These are phyloP conservation scores for Alethe castanea DNA, from an alignment of 2,113 vertebrate genomes.

Conservation along the genomic window DNA sequence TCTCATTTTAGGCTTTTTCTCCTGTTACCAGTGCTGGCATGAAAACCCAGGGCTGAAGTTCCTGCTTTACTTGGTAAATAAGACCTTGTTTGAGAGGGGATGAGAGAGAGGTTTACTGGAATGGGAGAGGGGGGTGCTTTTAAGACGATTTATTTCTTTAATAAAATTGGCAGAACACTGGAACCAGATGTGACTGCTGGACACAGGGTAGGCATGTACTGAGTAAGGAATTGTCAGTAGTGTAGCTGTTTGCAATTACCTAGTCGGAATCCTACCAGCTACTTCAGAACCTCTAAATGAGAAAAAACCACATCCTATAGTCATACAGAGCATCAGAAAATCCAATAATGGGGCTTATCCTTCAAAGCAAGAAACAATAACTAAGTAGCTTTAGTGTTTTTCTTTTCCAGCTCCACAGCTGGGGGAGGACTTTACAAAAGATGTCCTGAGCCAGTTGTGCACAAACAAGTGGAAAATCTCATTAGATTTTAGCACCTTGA, in stretches of 20 bases:
- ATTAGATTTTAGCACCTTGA: constrained; percentile 49
- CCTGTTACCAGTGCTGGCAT: neutral
- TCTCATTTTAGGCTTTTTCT: neutral
- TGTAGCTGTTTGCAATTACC: neutral
- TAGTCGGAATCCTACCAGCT: neutral
- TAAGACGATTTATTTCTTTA: neutral
- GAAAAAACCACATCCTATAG: neutral
- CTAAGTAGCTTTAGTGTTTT: neutral
- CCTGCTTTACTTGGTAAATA: neutral
- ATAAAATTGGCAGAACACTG: neutral
- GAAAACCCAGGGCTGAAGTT: neutral
- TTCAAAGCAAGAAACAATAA: neutral
- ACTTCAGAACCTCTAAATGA: neutral
- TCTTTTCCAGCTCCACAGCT: neutral
- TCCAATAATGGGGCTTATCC: neutral
- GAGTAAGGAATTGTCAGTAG: neutral
- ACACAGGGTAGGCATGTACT: neutral
- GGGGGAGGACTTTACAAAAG: neutral
- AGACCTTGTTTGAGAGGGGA: neutral
- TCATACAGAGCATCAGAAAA: neutral
- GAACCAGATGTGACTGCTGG: neutral
- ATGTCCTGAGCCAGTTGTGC: neutral
- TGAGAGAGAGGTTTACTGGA: neutral
- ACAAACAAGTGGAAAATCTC: constrained; percentile 41
- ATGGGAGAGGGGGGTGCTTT: neutral